Percentiles rank a stretch among this genome's conserved stretches.
Evolutionary conservation across 2,113 vertebrate species (phyloP).

Genomic region (Eclectus roratus): DNA sequence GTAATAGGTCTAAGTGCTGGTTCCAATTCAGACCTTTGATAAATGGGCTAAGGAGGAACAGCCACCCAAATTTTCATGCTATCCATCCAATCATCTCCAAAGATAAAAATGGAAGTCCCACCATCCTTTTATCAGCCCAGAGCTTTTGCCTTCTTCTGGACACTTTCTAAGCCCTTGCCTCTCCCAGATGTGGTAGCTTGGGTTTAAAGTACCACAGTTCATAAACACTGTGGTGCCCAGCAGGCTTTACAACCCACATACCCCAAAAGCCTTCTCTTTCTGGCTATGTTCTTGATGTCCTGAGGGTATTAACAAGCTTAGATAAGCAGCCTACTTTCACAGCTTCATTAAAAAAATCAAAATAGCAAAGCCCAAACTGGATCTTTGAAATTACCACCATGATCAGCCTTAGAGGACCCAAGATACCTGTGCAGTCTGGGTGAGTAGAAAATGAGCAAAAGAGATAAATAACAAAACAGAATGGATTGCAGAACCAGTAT

Average conservation of each 20-base stretch:
- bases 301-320: not conserved
- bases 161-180: not conserved
- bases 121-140: not conserved
- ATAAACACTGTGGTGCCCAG: not conserved
- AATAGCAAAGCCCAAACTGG: not conserved
- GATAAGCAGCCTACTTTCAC: not conserved
- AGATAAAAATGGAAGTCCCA: not conserved
- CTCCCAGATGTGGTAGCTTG: not conserved
- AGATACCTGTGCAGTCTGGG: not conserved
- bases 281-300: not conserved
- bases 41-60: not conserved
- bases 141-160: not conserved
- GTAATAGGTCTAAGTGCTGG: not conserved
- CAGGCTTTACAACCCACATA: not conserved
- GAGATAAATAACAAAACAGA: not conserved
- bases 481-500: not conserved
- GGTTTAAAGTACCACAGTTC: not conserved
- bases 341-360: not conserved
- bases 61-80: not conserved
- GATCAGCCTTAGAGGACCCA: not conserved
- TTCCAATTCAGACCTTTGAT: not conserved
- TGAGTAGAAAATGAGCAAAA: not conserved
- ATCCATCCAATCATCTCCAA: not conserved
- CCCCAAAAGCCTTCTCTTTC: not conserved
- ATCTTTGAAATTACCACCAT: not conserved